These are phyloP conservation scores for Drosophila stalkeri DNA, from an alignment of 2,888 invertebrate genomes.

Conservation along the genomic window DNA sequence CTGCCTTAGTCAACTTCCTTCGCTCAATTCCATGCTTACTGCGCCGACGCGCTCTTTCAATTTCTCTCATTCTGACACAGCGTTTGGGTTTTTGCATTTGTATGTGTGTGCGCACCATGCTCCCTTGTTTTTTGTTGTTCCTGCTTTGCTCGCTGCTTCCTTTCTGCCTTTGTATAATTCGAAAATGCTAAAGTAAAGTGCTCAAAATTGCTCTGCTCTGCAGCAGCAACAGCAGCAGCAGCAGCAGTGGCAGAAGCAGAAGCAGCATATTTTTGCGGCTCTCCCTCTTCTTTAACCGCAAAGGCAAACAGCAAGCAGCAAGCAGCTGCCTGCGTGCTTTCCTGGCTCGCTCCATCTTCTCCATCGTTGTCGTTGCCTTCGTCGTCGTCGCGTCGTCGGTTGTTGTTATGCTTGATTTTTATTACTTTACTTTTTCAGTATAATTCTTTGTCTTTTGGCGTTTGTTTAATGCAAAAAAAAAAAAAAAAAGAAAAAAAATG, in stretches of 20 bases:
- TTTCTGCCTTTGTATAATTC: slow-evolving; percentile 54
- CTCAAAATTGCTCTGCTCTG: slow-evolving; percentile 74
- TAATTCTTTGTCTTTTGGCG: slow-evolving; percentile 77
- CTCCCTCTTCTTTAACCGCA: slow-evolving; percentile 34
- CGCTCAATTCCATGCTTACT: slow-evolving; percentile 45
- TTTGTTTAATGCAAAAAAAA: slow-evolving; percentile 73
- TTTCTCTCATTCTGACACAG: slow-evolving; percentile 9
- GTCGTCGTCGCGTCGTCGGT: slow-evolving; percentile 41
- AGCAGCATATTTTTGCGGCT: slow-evolving; percentile 45
- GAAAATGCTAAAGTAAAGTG: slow-evolving; percentile 79
- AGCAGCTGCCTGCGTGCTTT: slow-evolving; percentile 56
- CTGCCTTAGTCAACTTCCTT: slow-evolving; percentile 54
- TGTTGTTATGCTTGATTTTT: slow-evolving; percentile 73
- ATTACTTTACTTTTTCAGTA: slow-evolving; percentile 76
- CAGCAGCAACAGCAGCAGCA: slow-evolving; percentile 18
- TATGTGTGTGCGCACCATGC: slow-evolving; percentile 33
- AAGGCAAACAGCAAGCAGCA: slow-evolving; percentile 34
- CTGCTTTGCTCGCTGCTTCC: slow-evolving; percentile 66
- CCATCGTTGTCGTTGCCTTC: slow-evolving; percentile 21
- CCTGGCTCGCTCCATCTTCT: slow-evolving; percentile 46
- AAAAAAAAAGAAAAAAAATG: slow-evolving; percentile 15
- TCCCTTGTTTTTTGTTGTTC: slow-evolving; percentile 68
- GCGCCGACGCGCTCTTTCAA: slow-evolving; percentile 47
- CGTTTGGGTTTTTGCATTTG: slow-evolving; percentile 11
- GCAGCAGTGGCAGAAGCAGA: slow-evolving; percentile 11